These are phyloP conservation scores for Troides oblongomaculatus DNA, from an alignment of 2,888 invertebrate species.

Conservation along the genomic window DNA sequence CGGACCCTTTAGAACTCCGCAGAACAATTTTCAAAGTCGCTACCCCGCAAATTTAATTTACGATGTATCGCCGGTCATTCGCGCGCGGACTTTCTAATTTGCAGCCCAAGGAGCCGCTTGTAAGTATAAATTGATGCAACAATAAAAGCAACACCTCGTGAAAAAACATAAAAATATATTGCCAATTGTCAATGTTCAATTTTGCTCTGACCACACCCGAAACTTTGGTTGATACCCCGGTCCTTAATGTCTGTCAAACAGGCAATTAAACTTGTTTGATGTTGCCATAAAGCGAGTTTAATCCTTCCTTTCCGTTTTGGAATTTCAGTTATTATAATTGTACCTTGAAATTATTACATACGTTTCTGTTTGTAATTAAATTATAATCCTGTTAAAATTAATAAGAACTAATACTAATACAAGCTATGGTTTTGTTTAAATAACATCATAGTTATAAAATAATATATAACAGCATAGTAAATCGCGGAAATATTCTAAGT, in stretches of 20 bases:
- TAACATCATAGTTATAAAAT: no score
- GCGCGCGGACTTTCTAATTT: conserved; percentile 77
- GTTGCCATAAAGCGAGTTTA: conserved; percentile 69
- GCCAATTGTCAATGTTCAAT: conserved; percentile 64
- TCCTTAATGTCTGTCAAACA: conserved; percentile 74
- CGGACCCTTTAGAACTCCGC: conserved; percentile 51
- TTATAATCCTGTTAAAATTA: background rate
- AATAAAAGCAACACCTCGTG: conserved; percentile 72
- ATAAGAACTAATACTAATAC: background rate
- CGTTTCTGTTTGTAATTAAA: background rate
- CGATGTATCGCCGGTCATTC: conserved; percentile 63
- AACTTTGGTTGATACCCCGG: conserved; percentile 55
- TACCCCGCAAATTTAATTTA: conserved; percentile 72
- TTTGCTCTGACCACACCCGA: conserved; percentile 71
- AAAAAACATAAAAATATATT: conserved; percentile 71
- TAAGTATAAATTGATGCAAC: conserved; percentile 60
- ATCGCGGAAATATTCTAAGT: background rate
- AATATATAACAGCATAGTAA: background rate
- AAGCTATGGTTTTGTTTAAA: background rate
- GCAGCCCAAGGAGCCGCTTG: conserved; percentile 54
- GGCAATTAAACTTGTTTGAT: conserved; percentile 74
- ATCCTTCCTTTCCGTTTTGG: conserved; percentile 44
- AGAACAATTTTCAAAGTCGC: conserved; percentile 48
- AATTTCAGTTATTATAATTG: conserved; percentile 25
- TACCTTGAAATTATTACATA: conserved; percentile 6